phyloP scores from a whole-genome alignment of 2,113 vertebrate species.

The Trachemys scripta region DNA sequence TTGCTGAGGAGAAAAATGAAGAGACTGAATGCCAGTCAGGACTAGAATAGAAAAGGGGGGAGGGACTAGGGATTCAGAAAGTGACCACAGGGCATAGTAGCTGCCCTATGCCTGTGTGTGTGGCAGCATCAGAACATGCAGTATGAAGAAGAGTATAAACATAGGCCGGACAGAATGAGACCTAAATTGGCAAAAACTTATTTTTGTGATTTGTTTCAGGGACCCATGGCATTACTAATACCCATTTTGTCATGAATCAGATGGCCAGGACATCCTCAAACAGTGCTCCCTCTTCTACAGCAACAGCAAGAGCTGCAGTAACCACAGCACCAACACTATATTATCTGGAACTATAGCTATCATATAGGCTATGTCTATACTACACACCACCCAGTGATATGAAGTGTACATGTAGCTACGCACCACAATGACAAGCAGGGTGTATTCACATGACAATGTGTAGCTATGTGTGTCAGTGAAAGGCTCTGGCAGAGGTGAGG shows the following conservation, averaged over 20 bases:
- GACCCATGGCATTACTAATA: constrained; percentile 9
- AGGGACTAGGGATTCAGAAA: neutral
- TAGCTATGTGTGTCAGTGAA: neutral
- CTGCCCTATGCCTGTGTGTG: constrained; percentile 11
- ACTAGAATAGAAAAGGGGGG: neutral
- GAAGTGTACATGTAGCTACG: neutral
- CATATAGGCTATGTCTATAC: neutral
- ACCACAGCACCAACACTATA: neutral
- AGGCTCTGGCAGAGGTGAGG: neutral
- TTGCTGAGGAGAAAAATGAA: neutral
- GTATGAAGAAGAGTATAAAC: constrained; percentile 6
- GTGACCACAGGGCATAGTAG: neutral
- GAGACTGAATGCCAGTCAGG: neutral
- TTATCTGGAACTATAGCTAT: constrained; percentile 56
- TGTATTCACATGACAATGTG: neutral
- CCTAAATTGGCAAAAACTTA: constrained; percentile 9
- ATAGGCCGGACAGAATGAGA: neutral
- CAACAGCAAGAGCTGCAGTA: constrained; percentile 20
- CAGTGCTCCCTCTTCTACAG: fast-evolving
- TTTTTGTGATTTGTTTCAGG: constrained; percentile 28
- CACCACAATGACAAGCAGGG: neutral
- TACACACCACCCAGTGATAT: too few species aligned
- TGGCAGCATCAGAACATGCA: constrained; percentile 29
- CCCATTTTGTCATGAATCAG: constrained; percentile 49
- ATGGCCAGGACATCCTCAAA: constrained; percentile 30